phyloP scores from a whole-genome alignment of 1,140 invertebrate species.

The Sitophilus oryzae region DNA sequence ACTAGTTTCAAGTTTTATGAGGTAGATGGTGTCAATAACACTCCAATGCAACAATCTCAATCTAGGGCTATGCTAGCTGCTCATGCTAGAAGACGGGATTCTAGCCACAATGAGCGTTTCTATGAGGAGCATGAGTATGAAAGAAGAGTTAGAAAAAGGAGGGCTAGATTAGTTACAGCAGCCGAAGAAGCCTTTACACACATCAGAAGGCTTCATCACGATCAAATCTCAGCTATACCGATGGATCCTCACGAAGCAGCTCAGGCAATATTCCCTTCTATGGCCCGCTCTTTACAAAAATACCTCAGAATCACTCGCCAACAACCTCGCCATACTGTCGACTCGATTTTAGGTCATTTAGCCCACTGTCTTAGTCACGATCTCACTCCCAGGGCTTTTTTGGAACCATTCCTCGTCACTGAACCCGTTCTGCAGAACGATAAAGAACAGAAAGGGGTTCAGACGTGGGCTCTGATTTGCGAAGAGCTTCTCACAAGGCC shows the following conservation, averaged over 20 bases:
- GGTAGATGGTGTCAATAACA: constrained; percentile 76
- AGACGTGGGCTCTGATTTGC: constrained; percentile 91
- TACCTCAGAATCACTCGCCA: constrained; percentile 91
- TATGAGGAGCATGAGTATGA: constrained; percentile 98
- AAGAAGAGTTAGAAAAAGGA: constrained; percentile 81
- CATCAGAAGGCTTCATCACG: constrained; percentile 75
- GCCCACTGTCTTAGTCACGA: constrained; percentile 88
- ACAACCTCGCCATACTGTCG: constrained; percentile 90
- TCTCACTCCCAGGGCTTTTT: constrained; percentile 85
- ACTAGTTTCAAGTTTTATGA: constrained; percentile 95
- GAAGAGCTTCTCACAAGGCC: constrained; percentile 82
- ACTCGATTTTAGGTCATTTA: constrained; percentile 80
- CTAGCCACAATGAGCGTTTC: constrained; percentile 92
- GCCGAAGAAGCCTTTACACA: constrained; percentile 97
- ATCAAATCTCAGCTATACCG: constrained; percentile 57
- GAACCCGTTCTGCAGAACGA: constrained; percentile 75
- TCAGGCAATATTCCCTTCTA: constrained; percentile 93
- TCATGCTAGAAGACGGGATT: constrained; percentile 66
- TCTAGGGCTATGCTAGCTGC: constrained; percentile 62
- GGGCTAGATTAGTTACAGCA: constrained; percentile 81
- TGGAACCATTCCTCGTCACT: constrained; percentile 80
- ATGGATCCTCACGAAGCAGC: constrained; percentile 94
- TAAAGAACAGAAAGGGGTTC: constrained; percentile 66
- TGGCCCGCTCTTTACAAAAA: constrained; percentile 92
- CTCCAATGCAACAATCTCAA: constrained; percentile 61